Conservation (phyloP, 2,888 invertebrate genomes). For the Calameuta pallipes region DNA sequence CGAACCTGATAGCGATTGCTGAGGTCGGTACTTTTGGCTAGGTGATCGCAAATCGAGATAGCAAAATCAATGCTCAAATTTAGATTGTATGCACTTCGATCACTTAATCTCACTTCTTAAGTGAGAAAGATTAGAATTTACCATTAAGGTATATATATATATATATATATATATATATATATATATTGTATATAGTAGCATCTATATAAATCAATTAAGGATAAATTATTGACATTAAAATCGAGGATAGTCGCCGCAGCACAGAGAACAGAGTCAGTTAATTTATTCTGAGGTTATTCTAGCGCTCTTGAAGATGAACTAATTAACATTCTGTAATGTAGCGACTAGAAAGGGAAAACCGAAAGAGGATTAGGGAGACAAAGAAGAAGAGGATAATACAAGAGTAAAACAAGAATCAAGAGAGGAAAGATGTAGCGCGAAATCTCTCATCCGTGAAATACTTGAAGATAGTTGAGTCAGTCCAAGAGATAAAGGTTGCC, state of each 20-base stretch:
- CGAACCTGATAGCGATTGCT: no score
- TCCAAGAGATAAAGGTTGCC: neutral
- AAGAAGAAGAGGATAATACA: neutral
- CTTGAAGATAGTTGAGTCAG: neutral
- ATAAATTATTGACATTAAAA: neutral
- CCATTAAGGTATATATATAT: no score
- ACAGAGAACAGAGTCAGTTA: neutral
- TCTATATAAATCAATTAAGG: no score
- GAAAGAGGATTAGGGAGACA: conserved; percentile 8
- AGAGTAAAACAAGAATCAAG: conserved; percentile 11
- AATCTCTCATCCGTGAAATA: neutral
- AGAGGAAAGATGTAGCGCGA: conserved; percentile 26
- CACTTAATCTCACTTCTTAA: no score
- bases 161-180: no score
- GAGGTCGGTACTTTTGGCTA: no score
- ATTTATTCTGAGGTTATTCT: conserved; percentile 5
- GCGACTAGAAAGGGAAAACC: conserved; percentile 9
- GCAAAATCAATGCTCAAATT: no score
- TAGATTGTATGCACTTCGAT: no score
- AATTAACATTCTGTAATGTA: conserved; percentile 10
- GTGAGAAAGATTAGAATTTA: no score
- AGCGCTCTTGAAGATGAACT: conserved; percentile 18
- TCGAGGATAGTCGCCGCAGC: neutral
- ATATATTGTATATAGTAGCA: no score
- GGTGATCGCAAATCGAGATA: no score